Base-by-base conservation (phyloP, 2,113 vertebrate genomes). In the Pardalotus punctatus region DNA sequence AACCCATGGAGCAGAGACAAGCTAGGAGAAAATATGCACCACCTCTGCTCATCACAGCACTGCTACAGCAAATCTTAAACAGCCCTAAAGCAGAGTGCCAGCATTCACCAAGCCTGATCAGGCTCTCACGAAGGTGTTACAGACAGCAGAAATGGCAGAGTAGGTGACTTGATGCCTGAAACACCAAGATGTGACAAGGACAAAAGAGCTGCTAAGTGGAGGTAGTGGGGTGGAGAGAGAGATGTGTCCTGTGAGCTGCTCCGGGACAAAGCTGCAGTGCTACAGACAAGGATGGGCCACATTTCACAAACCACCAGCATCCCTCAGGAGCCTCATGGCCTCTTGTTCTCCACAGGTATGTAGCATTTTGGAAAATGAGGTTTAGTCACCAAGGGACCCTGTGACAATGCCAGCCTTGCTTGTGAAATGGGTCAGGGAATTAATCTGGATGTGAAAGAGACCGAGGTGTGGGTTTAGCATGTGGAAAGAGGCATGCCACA, bases 381-480 rank as follows among this genome's bases (percentile, higher is more conserved):
- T 57, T 87, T 91, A 72, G 27, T 56, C 51, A 91, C 35, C n/a
- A 79, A 51, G 8, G 15, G 24, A 64, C 8, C 4, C 28, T 4
- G 0, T 56, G 31, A 93, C 17, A 79, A 73, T 1, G 4, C 16
- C 51, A 85, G 43, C 43, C n/a, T 57, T 64, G 24, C 43, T 74
- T 5, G 2, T 60, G 17, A 90, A 85, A 64, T 56, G 43, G 84
- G 31, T 51, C 9, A n/a, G 24, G 4, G 35, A 81, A 89, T 56
- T 81, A 67, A 79, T 31, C 36, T 60, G 36, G 29, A 92, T 74
- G 54, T 27, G 12, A 79, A 27, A 76, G 31, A 12, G 22, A 48
- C 14, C 0, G 3, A 81, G 36, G 35, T 5, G 1, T 4, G 5
- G 22, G 51, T 83, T 71, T 62, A 79, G 33, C 57, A 38, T 2